A percentile compares a stretch with the other conserved stretches of the same genome.
phyloP scores from a whole-genome alignment of 2,797 vertebrate species.

The Hyperoplus lanceolatus region DNA sequence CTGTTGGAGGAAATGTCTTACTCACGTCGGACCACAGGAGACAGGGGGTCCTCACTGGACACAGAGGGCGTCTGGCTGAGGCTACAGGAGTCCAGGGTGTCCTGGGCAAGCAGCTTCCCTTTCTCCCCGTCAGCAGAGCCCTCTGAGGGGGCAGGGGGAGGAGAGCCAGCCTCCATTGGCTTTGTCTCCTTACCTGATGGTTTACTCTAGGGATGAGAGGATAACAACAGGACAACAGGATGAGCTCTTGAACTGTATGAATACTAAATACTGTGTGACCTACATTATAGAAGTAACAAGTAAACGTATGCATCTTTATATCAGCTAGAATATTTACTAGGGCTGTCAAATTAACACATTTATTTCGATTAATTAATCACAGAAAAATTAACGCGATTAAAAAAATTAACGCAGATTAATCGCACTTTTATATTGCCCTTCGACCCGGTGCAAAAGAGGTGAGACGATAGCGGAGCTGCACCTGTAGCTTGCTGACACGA shows the following conservation, averaged over 20 bases:
- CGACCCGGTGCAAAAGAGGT: no score
- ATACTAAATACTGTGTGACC: neutral
- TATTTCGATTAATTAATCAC: no score
- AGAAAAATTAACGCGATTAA: no score
- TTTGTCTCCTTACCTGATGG: constrained; percentile 59
- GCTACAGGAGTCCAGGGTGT: constrained; percentile 82
- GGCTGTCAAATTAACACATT: no score
- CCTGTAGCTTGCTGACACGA: no score
- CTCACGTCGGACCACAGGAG: constrained; percentile 80
- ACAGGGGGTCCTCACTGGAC: constrained; percentile 84
- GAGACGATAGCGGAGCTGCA: no score
- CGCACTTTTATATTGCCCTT: no score
- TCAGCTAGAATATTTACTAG: neutral
- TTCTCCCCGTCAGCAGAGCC: constrained; percentile 58
- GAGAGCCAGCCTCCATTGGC: constrained; percentile 46
- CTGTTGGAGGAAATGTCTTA: neutral
- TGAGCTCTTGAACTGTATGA: neutral
- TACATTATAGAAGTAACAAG: neutral
- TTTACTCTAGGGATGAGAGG: constrained; percentile 63
- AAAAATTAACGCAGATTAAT: no score
- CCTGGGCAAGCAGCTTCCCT: constrained; percentile 78
- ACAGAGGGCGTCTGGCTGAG: constrained; percentile 84
- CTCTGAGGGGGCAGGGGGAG: constrained; percentile 48
- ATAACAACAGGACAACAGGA: neutral
- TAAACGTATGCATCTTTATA: neutral